phyloP scores from a whole-genome alignment of 2,113 vertebrate genomes.

The Oxyura jamaicensis region DNA sequence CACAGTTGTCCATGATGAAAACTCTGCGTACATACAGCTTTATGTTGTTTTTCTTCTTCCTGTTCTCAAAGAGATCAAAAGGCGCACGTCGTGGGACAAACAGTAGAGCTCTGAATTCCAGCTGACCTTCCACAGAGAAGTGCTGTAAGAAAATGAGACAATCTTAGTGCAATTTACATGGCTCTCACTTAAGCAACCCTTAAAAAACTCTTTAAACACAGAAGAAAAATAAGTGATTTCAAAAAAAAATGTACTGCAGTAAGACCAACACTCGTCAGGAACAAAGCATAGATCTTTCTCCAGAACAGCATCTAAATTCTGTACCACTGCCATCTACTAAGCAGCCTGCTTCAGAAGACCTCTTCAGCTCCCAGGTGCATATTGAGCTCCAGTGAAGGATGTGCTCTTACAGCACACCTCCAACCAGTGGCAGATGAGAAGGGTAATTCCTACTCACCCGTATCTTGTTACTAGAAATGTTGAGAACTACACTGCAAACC shows the following conservation, averaged over 20 bases:
- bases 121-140: slow-evolving; percentile 96
- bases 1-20: slow-evolving; percentile 99
- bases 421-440: fast-evolving
- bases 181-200: fast-evolving
- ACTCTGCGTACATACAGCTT: slow-evolving; percentile 95
- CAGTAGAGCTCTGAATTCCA: slow-evolving; percentile 93
- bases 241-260: fast-evolving
- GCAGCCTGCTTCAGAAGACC: fast-evolving
- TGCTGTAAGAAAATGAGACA: slow-evolving; percentile 74
- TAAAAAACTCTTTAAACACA: background rate
- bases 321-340: fast-evolving
- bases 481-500: fast-evolving
- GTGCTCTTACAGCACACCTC: fast-evolving
- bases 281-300: no score
- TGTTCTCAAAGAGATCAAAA: slow-evolving; percentile 94
- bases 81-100: slow-evolving; percentile 93
- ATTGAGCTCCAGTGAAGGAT: fast-evolving
- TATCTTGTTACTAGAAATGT: fast-evolving
- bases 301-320: fast-evolving
- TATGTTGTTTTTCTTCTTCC: slow-evolving; percentile 96
- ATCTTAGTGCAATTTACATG: fast-evolving
- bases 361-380: fast-evolving
- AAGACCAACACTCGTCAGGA: fast-evolving
- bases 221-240: fast-evolving
- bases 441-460: fast-evolving